Conservation (phyloP, 2,888 invertebrate species). For the Macrosiphum euphorbiae region DNA sequence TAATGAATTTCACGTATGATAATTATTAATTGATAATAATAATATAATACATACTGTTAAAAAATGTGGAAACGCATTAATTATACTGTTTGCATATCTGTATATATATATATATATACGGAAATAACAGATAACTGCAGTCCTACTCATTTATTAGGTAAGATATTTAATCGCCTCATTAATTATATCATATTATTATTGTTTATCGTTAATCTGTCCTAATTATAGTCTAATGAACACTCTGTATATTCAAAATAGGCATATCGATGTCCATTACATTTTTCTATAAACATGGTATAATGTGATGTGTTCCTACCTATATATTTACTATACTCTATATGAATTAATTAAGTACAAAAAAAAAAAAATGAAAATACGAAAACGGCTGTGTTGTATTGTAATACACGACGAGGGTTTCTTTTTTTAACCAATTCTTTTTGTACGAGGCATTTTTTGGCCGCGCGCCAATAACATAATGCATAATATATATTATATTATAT, state of each 20-base stretch:
- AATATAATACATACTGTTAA: too few relatives aligned
- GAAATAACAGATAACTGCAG: too few relatives aligned
- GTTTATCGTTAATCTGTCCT: too few relatives aligned
- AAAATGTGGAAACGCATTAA: too few relatives aligned
- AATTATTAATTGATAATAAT: too few relatives aligned
- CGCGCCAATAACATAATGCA: slow-evolving; percentile 17
- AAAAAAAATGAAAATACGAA: background rate
- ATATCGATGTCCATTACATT: background rate
- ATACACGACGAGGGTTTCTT: background rate
- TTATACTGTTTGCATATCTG: too few relatives aligned
- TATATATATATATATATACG: too few relatives aligned
- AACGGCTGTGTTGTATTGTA: background rate
- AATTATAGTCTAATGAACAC: too few relatives aligned
- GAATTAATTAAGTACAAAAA: background rate
- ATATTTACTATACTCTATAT: background rate
- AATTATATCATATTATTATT: too few relatives aligned
- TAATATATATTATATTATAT: background rate
- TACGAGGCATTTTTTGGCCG: background rate
- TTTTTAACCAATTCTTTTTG: slow-evolving; percentile 1
- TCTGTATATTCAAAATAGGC: background rate
- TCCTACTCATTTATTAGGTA: too few relatives aligned
- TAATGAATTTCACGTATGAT: too few relatives aligned
- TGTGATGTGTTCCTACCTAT: background rate
- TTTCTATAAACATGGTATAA: background rate
- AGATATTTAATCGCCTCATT: too few relatives aligned